These are phyloP conservation scores for Rhinoraja longicauda DNA, from an alignment of 2,797 vertebrate genomes.

Conservation along the genomic window DNA sequence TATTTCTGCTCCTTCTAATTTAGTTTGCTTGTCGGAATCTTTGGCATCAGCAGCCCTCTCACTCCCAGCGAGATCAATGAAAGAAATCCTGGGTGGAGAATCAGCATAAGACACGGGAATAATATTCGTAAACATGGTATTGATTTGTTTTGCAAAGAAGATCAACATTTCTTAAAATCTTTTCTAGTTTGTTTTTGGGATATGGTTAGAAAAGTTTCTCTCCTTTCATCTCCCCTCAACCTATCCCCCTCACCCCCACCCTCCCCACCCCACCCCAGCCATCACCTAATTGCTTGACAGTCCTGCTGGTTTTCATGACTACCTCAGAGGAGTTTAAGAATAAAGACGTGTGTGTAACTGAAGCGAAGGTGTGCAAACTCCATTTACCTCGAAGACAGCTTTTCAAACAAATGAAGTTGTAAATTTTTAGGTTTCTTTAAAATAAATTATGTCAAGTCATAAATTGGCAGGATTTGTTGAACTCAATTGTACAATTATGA, in stretches of 20 bases:
- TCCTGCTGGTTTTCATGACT: not conserved
- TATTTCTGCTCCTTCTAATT: constrained; percentile 87
- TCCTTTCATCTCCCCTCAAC: too few relatives aligned
- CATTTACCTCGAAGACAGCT: not conserved
- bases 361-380: not conserved
- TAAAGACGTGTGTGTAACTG: not conserved
- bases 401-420: not conserved
- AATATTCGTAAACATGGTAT: not conserved
- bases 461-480: not conserved
- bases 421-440: not conserved
- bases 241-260: too few relatives aligned
- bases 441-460: not conserved
- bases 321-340: not conserved
- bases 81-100: constrained; percentile 70
- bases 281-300: not conserved
- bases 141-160: not conserved
- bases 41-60: constrained; percentile 82
- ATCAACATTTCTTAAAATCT: not conserved
- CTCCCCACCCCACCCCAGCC: too few relatives aligned
- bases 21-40: constrained; percentile 73
- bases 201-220: too few relatives aligned
- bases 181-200: not conserved
- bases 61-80: constrained; percentile 88
- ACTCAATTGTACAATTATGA: not conserved
- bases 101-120: not conserved